phyloP scores from a whole-genome alignment of 2,888 invertebrate species.

The Allophyes oxyacanthae region DNA sequence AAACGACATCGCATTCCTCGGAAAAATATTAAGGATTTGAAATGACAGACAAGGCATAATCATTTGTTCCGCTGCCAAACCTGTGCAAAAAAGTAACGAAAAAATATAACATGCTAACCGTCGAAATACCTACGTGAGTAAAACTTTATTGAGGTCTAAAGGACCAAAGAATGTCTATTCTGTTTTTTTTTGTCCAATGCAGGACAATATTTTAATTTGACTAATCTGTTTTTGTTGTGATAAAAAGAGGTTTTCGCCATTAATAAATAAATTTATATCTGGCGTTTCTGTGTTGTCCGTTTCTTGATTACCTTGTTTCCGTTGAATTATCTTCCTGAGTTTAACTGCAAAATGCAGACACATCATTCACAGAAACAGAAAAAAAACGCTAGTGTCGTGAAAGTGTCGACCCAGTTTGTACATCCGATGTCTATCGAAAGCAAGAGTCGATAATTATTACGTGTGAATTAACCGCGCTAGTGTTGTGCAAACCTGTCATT shows the following conservation, averaged over 20 bases:
- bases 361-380: conserved; percentile 21
- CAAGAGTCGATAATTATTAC: conserved; percentile 69
- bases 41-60: conserved; percentile 23
- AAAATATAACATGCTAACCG: not conserved
- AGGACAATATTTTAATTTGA: no score
- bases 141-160: not conserved
- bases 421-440: conserved; percentile 72
- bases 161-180: not conserved
- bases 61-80: conserved; percentile 12
- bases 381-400: conserved; percentile 61
- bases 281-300: no score
- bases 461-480: conserved; percentile 52
- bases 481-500: conserved; percentile 45
- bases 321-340: no score
- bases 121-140: not conserved
- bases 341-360: conserved; percentile 4
- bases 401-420: conserved; percentile 68
- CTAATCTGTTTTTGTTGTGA: no score
- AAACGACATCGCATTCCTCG: conserved; percentile 32
- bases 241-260: no score
- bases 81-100: conserved; percentile 1
- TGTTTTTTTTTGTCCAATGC: not conserved
- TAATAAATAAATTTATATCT: no score
- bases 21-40: conserved; percentile 16
- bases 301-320: no score